phyloP scores from a whole-genome alignment of 2,797 vertebrate species.

The Limosa lapponica region DNA sequence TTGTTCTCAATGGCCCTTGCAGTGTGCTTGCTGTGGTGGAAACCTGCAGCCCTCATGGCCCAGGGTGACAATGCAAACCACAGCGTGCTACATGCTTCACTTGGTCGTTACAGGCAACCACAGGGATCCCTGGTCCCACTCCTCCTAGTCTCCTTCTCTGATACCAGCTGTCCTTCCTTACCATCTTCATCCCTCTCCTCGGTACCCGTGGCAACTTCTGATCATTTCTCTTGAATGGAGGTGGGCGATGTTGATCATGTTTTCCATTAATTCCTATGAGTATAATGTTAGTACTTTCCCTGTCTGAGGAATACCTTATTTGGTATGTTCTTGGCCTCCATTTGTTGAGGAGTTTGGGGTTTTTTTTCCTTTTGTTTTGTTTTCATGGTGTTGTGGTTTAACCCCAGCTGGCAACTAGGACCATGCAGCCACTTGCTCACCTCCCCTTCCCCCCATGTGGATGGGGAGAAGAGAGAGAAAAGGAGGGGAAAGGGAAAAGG shows the following conservation, averaged over 20 bases:
- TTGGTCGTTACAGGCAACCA: not conserved
- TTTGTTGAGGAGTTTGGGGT: fast-evolving
- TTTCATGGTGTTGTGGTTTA: not conserved
- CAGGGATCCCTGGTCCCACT: not conserved
- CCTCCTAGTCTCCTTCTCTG: not conserved
- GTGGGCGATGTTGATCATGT: not conserved
- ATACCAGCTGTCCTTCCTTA: not conserved
- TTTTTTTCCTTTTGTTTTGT: not conserved
- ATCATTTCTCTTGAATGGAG: not conserved
- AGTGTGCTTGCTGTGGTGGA: not conserved
- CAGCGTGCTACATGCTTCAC: fast-evolving
- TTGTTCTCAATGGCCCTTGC: not conserved
- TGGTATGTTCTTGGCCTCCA: not conserved
- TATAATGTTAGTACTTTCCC: not conserved
- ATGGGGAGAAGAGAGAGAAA: not conserved
- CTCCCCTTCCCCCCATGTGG: not conserved
- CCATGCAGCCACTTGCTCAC: not conserved
- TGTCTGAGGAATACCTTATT: not conserved
- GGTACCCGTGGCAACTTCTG: not conserved
- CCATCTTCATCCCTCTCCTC: not conserved
- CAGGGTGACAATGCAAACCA: not conserved
- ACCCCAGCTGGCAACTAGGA: not conserved
- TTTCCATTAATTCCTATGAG: not conserved
- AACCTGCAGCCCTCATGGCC: not conserved
- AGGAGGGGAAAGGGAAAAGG: not conserved